Conservation (phyloP, 2,888 invertebrate genomes). For the Reticulitermes lucifugus region DNA sequence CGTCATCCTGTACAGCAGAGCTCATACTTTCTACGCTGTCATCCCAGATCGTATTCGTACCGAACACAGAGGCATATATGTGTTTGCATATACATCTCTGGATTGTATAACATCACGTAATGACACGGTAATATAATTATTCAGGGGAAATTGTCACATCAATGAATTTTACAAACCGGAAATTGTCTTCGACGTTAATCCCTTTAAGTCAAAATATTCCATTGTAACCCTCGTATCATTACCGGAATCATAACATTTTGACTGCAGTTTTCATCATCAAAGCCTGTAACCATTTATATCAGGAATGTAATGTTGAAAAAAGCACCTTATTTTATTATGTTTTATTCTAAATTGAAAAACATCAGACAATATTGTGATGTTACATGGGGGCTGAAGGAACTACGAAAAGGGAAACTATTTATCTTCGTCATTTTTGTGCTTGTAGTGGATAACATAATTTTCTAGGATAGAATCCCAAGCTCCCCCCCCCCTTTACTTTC, state of each 20-base stretch:
- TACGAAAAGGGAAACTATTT: neutral
- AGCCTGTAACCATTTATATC: neutral
- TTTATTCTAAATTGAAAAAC: conserved; percentile 17
- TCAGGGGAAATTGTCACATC: neutral
- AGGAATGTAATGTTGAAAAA: neutral
- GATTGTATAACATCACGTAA: too few relatives aligned
- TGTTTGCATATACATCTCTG: too few relatives aligned
- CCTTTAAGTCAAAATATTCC: neutral
- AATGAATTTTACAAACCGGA: neutral
- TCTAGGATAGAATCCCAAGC: neutral
- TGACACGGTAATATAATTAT: neutral
- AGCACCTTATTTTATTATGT: neutral
- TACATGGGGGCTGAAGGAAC: neutral
- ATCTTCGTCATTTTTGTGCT: conserved; percentile 35
- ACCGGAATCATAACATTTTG: neutral
- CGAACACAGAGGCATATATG: too few relatives aligned
- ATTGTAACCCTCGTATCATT: neutral
- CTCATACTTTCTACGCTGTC: too few relatives aligned
- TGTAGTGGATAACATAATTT: conserved; percentile 41
- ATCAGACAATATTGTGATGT: neutral
- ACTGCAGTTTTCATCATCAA: neutral
- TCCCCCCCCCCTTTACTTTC: conserved; percentile 20
- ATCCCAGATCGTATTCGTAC: too few relatives aligned
- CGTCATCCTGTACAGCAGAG: too few relatives aligned
- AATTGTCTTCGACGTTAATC: conserved; percentile 25